Conservation (phyloP, 2,797 vertebrate genomes). For the Pantherophis alleghaniensis region DNA sequence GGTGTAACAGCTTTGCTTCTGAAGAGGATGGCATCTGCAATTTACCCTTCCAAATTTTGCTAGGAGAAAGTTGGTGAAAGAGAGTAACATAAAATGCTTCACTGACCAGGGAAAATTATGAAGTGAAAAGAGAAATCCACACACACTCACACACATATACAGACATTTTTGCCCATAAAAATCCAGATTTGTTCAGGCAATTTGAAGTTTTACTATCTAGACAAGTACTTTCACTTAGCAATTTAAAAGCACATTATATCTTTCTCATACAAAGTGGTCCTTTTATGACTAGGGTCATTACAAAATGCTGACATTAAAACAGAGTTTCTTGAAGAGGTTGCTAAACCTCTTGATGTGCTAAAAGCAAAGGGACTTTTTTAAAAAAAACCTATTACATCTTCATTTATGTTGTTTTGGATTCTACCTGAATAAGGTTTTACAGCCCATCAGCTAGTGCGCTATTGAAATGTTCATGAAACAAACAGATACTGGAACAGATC, state of each 20-base stretch:
- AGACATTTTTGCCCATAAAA: rapidly evolving
- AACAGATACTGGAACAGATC: not conserved
- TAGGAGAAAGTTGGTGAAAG: slow-evolving; percentile 12
- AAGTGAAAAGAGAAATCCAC: not conserved
- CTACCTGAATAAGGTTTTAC: not conserved
- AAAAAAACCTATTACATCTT: not conserved
- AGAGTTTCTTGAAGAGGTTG: not conserved
- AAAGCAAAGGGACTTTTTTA: rapidly evolving
- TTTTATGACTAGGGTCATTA: slow-evolving; percentile 14
- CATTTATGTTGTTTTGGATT: not conserved
- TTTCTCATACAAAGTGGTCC: not conserved
- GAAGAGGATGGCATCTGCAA: not conserved
- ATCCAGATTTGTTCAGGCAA: not conserved
- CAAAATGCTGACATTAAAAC: slow-evolving; percentile 15
- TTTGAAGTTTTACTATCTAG: not conserved
- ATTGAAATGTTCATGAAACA: not conserved
- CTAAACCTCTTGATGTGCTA: not conserved
- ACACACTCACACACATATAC: not conserved
- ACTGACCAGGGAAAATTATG: not conserved
- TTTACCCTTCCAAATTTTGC: not conserved
- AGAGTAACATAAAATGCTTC: not conserved
- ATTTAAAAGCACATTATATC: not conserved
- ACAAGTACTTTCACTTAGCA: not conserved
- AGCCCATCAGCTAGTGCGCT: not conserved
- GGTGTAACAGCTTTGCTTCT: not conserved